phyloP scores from a whole-genome alignment of 2,888 invertebrate genomes.

The Thelaira solivaga region DNA sequence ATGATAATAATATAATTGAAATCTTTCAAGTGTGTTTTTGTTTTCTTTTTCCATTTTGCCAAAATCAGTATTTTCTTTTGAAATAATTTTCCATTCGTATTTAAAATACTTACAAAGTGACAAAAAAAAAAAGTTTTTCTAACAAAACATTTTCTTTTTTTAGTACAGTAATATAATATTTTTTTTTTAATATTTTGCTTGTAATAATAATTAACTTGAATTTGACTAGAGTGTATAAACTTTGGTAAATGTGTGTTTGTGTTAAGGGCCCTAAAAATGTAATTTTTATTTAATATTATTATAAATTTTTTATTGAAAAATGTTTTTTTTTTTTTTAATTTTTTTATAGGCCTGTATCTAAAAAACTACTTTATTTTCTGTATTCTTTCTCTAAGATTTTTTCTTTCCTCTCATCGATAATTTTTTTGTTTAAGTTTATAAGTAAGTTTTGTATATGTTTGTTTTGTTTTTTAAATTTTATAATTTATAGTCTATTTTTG shows the following conservation, averaged over 20 bases:
- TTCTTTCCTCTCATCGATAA: conserved; percentile 24
- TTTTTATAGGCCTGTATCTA: conserved; percentile 55
- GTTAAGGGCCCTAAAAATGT: conserved; percentile 49
- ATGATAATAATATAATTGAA: conserved; percentile 51
- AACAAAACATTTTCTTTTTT: conserved; percentile 29
- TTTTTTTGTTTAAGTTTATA: conserved; percentile 44
- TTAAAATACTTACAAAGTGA: conserved; percentile 68
- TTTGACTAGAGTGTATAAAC: conserved; percentile 74
- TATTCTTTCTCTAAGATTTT: conserved; percentile 29
- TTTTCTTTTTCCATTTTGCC: no score
- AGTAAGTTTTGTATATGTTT: conserved; percentile 57
- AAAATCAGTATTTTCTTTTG: conserved; percentile 54
- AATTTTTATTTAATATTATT: conserved; percentile 40
- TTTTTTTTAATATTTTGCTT: conserved; percentile 56
- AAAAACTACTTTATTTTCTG: conserved; percentile 49
- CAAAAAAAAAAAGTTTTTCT: conserved; percentile 63
- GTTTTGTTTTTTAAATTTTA: conserved; percentile 37
- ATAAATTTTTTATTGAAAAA: conserved; percentile 39
- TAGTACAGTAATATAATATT: conserved; percentile 47
- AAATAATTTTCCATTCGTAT: conserved; percentile 66
- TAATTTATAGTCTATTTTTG: conserved; percentile 49
- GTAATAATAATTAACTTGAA: conserved; percentile 72
- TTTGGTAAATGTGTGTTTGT: conserved; percentile 49
- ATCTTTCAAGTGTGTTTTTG: conserved; percentile 43
- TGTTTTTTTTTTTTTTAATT: conserved; percentile 8